A percentile compares a stretch with the other conserved stretches of the same genome.
Evolutionary conservation across 1,140 invertebrate species (phyloP).

Genomic region (Caenorhabditis remanei): DNA sequence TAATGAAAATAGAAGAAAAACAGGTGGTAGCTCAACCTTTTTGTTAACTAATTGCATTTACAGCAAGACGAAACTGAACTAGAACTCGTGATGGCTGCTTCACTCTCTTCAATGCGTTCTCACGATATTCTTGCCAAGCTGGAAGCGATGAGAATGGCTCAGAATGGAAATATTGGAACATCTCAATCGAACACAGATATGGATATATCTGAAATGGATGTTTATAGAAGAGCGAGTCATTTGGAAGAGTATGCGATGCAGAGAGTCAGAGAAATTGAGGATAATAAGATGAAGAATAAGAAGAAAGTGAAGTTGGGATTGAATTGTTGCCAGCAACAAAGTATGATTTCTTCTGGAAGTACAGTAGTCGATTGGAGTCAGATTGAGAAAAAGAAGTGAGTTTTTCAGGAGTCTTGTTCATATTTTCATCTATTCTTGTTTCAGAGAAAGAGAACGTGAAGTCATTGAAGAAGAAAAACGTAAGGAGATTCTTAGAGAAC

Average conservation of each 20-base stretch:
- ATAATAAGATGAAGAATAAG: constrained; percentile 59
- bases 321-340: constrained; percentile 61
- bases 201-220: constrained; percentile 61
- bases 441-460: constrained; percentile 48
- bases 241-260: constrained; percentile 63
- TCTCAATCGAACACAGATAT: constrained; percentile 26
- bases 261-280: constrained; percentile 56
- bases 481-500: constrained; percentile 48
- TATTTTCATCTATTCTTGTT: not conserved
- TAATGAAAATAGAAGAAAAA: constrained; percentile 23
- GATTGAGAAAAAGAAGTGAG: constrained; percentile 54
- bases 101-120: constrained; percentile 59
- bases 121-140: constrained; percentile 59
- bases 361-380: constrained; percentile 59
- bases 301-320: constrained; percentile 53
- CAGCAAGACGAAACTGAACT: constrained; percentile 56
- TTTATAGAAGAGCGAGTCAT: constrained; percentile 63
- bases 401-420: not conserved
- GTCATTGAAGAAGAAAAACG: constrained; percentile 45
- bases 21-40: constrained; percentile 29
- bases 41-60: not conserved
- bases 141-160: constrained; percentile 35
- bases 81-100: constrained; percentile 62
- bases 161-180: constrained; percentile 14
- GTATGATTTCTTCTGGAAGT: constrained; percentile 59